phyloP scores from a whole-genome alignment of 1,140 invertebrate species.

The Euura saliciscinereae region DNA sequence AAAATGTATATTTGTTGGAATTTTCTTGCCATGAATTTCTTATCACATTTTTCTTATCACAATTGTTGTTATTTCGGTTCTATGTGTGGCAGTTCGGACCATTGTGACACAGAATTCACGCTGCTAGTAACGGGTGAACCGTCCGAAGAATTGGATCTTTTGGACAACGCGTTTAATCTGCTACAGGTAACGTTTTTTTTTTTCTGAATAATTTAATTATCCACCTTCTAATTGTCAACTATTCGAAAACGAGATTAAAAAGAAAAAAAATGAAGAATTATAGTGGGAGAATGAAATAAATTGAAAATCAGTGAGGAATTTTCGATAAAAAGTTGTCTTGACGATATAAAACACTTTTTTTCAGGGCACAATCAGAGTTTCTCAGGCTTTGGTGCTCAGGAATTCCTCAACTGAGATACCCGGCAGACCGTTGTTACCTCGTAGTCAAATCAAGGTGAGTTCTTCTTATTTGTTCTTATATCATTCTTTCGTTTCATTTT shows the following conservation, averaged over 20 bases:
- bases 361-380: constrained; percentile 38
- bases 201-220: not conserved
- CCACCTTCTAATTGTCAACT: not conserved
- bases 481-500: constrained; percentile 2
- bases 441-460: constrained; percentile 45
- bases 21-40: too few relatives aligned
- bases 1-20: too few relatives aligned
- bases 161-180: constrained; percentile 44
- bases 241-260: too few relatives aligned
- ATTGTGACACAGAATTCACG: constrained; percentile 44
- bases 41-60: constrained; percentile 5
- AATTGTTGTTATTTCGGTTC: constrained; percentile 24
- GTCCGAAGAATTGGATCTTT: constrained; percentile 38
- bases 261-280: too few relatives aligned
- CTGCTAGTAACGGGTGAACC: constrained; percentile 40
- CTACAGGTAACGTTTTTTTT: constrained; percentile 37
- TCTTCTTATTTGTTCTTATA: not conserved
- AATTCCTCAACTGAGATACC: constrained; percentile 26
- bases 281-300: too few relatives aligned
- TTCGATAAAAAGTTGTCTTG: not conserved
- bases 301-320: not conserved
- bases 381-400: constrained; percentile 37
- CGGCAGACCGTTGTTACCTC: constrained; percentile 38
- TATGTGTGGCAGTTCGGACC: constrained; percentile 36
- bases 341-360: constrained; percentile 10